These are phyloP conservation scores for Stegastes partitus DNA, from an alignment of 2,113 vertebrate genomes.

Conservation along the genomic window DNA sequence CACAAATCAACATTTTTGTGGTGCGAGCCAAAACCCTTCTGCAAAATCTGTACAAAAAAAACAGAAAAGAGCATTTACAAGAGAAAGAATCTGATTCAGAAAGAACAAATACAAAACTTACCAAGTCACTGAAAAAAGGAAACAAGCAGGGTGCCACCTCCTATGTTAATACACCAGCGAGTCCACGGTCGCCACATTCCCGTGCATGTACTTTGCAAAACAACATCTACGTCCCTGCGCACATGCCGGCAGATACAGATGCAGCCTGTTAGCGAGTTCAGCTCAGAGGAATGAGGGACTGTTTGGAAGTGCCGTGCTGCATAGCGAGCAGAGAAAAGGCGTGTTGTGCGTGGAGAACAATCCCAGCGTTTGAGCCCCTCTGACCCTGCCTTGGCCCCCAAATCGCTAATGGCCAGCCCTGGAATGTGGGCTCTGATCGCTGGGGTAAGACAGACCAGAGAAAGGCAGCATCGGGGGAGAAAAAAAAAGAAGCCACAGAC, in stretches of 20 bases:
- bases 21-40: background rate
- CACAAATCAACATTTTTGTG: background rate
- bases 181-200: slow-evolving; percentile 20
- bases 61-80: background rate
- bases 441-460: slow-evolving; percentile 77
- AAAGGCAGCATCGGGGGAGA: slow-evolving; percentile 71
- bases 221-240: slow-evolving; percentile 33
- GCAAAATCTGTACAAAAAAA: slow-evolving; percentile 5
- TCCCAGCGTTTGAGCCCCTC: slow-evolving; percentile 91
- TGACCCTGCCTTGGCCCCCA: slow-evolving; percentile 93
- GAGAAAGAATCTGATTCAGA: background rate
- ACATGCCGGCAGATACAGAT: slow-evolving; percentile 45
- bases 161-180: slow-evolving; percentile 16
- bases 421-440: slow-evolving; percentile 89
- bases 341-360: slow-evolving; percentile 95
- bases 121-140: slow-evolving; percentile 86
- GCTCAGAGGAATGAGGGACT: slow-evolving; percentile 68
- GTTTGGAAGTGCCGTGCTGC: slow-evolving; percentile 59
- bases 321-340: slow-evolving; percentile 88
- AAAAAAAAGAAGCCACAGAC: slow-evolving; percentile 43
- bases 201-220: slow-evolving; percentile 38
- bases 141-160: slow-evolving; percentile 41
- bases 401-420: slow-evolving; percentile 93
- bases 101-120: slow-evolving; percentile 78
- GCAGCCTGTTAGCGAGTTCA: slow-evolving; percentile 44